Evolutionary conservation across 2,113 vertebrate genomes (phyloP).

Genomic region (Anoura caudifer): DNA sequence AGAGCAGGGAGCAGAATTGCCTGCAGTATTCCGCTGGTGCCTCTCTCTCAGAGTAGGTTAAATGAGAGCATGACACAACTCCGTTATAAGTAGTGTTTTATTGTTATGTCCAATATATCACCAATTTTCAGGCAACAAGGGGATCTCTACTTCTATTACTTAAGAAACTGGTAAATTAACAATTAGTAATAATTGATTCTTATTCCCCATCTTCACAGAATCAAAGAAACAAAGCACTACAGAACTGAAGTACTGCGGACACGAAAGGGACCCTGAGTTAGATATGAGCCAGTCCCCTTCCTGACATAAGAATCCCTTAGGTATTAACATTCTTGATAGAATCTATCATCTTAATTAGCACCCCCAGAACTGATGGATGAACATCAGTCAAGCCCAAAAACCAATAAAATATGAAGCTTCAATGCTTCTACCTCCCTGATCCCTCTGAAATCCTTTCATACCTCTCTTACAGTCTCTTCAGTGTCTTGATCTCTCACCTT

Average conservation of each 20-base stretch:
- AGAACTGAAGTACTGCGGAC: not conserved
- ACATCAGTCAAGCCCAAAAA: not conserved
- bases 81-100: not conserved
- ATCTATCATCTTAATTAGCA: not conserved
- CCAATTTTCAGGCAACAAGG: not conserved
- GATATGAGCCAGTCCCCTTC: not conserved
- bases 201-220: not conserved
- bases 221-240: not conserved
- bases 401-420: not conserved
- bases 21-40: not conserved
- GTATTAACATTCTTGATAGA: not conserved
- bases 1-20: not conserved
- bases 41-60: not conserved
- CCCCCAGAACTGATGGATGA: not conserved
- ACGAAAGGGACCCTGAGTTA: not conserved
- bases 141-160: not conserved
- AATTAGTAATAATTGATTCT: conserved; percentile 1
- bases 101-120: not conserved
- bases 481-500: not conserved
- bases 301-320: not conserved
- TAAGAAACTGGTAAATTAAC: not conserved
- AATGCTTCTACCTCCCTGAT: not conserved
- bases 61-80: not conserved
- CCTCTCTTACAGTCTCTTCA: not conserved
- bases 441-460: not conserved